Conservation (phyloP, 2,113 vertebrate genomes). For the Hepsetus odoe region DNA sequence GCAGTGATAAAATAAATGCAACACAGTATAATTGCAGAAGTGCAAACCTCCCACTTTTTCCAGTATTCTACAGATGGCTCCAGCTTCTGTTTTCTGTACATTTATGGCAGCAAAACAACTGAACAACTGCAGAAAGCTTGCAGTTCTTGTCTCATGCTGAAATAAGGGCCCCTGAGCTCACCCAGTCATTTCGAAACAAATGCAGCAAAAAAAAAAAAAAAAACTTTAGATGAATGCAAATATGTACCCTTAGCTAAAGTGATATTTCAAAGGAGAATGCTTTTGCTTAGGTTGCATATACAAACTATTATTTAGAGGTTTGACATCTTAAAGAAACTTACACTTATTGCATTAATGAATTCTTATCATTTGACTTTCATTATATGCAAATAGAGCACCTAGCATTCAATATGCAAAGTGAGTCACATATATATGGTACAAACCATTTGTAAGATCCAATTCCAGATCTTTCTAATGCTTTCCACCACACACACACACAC, state of each 20-base stretch:
- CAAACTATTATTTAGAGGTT: conserved; percentile 28
- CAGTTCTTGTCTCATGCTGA: conserved; percentile 22
- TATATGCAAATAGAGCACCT: conserved; percentile 52
- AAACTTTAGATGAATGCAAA: conserved; percentile 21
- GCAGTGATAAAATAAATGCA: background rate
- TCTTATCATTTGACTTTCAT: conserved; percentile 54
- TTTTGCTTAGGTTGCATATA: conserved; percentile 42
- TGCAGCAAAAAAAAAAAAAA: conserved; percentile 9
- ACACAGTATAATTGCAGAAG: background rate
- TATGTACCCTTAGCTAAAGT: background rate
- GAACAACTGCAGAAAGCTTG: conserved; percentile 5
- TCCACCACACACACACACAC: background rate
- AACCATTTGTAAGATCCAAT: conserved; percentile 18
- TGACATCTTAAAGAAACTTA: conserved; percentile 37
- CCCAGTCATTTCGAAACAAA: conserved; percentile 15
- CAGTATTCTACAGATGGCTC: conserved; percentile 6
- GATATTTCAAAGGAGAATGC: conserved; percentile 36
- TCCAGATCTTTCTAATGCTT: conserved; percentile 6
- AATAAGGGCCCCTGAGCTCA: conserved; percentile 17
- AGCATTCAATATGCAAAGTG: conserved; percentile 23
- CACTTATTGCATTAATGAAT: conserved; percentile 49
- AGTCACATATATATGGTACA: conserved; percentile 35
- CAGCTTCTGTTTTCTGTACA: conserved; percentile 2
- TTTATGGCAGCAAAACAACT: conserved; percentile 14
- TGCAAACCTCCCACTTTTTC: background rate